Conservation (phyloP, 1,140 invertebrate genomes). For the Bilobella aurantiaca region DNA sequence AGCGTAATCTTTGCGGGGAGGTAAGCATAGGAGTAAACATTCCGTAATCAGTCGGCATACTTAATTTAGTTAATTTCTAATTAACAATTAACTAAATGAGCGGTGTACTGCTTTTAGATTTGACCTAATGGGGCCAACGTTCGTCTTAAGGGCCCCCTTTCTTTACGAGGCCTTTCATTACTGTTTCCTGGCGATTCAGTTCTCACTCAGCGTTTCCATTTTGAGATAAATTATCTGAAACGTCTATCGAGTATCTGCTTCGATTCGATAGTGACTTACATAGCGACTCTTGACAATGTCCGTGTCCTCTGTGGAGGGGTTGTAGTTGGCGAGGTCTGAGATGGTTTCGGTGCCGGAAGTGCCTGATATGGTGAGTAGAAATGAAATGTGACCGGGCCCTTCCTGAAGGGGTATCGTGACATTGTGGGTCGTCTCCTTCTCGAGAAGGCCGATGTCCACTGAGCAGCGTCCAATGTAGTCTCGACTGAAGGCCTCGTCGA, state of each 20-base stretch:
- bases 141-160: too few relatives aligned
- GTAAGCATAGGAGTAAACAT: too few relatives aligned
- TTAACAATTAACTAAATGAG: too few relatives aligned
- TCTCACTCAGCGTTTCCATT: too few relatives aligned
- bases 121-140: too few relatives aligned
- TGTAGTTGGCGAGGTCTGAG: constrained; percentile 73
- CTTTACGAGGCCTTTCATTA: too few relatives aligned
- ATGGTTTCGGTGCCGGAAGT: constrained; percentile 84
- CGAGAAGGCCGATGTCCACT: constrained; percentile 73
- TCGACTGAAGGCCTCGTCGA: constrained; percentile 63
- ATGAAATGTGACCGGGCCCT: constrained; percentile 70
- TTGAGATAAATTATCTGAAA: not conserved
- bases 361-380: constrained; percentile 88
- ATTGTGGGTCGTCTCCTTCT: constrained; percentile 80
- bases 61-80: too few relatives aligned
- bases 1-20: too few relatives aligned
- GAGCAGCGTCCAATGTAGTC: constrained; percentile 48
- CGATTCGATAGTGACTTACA: constrained; percentile 44
- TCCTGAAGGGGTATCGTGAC: constrained; percentile 83
- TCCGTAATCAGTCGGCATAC: too few relatives aligned
- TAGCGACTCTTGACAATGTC: constrained; percentile 61
- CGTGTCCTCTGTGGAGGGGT: constrained; percentile 61
- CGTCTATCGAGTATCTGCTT: not conserved
- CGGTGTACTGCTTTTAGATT: too few relatives aligned
- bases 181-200: too few relatives aligned